These are phyloP conservation scores for Eurytoma adleriae DNA, from an alignment of 2,888 invertebrate genomes.

Conservation along the genomic window DNA sequence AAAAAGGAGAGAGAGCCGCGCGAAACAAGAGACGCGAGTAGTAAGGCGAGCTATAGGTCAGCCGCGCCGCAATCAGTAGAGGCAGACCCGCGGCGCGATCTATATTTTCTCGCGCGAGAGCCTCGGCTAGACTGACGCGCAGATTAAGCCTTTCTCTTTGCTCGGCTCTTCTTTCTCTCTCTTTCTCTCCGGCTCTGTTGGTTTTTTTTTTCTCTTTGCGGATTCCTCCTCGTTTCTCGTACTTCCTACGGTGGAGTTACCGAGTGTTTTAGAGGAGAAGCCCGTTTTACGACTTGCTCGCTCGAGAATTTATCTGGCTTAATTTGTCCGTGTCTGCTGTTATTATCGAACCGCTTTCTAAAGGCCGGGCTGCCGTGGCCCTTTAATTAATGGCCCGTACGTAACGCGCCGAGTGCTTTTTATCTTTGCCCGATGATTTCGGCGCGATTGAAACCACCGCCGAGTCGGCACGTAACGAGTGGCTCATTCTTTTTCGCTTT, in stretches of 20 bases:
- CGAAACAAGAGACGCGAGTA: slow-evolving; percentile 22
- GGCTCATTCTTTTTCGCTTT: too few species aligned
- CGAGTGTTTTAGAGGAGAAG: slow-evolving; percentile 26
- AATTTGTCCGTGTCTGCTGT: slow-evolving; percentile 39
- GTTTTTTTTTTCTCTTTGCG: background rate
- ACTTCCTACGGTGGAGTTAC: background rate
- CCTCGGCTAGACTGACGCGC: background rate
- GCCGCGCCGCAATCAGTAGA: slow-evolving; percentile 28
- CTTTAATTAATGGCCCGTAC: too few species aligned
- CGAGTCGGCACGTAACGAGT: too few species aligned
- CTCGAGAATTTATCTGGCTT: slow-evolving; percentile 35
- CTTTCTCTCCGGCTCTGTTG: background rate
- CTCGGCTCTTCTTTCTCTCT: too few species aligned
- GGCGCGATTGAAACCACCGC: background rate
- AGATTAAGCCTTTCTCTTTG: background rate
- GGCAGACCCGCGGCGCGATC: background rate
- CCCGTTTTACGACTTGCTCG: slow-evolving; percentile 15
- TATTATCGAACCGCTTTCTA: slow-evolving; percentile 14
- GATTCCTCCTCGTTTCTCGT: background rate
- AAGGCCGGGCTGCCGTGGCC: background rate
- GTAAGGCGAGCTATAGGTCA: slow-evolving; percentile 30
- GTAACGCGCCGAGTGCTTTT: background rate
- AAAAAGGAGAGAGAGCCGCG: background rate
- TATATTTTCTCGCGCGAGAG: slow-evolving; percentile 7
- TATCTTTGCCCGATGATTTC: slow-evolving; percentile 8